Evolutionary conservation across 2,888 invertebrate species (phyloP).

Genomic region (Xanthorhoe spadicearia): DNA sequence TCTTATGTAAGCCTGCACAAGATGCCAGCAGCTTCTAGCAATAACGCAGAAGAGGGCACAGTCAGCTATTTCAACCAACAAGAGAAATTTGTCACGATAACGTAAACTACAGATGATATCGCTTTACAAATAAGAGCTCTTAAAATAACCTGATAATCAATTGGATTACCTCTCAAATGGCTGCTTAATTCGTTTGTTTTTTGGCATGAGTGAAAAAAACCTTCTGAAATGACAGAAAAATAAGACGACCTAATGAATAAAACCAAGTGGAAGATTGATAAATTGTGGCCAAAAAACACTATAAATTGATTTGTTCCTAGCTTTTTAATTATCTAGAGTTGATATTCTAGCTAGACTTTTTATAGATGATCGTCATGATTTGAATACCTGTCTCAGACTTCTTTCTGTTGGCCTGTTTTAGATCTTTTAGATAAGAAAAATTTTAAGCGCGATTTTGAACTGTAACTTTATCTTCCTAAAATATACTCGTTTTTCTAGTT

Average conservation of each 20-base stretch:
- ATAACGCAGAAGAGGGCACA: constrained; percentile 67
- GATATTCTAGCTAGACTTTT: neutral
- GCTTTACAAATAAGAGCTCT: too few relatives aligned
- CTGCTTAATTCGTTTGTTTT: too few relatives aligned
- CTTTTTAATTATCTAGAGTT: neutral
- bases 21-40: constrained; percentile 56
- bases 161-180: too few relatives aligned
- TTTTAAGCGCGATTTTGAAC: neutral
- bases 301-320: neutral
- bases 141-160: too few relatives aligned
- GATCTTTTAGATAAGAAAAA: neutral
- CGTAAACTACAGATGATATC: constrained; percentile 41
- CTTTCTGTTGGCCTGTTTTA: neutral
- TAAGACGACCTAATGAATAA: too few relatives aligned
- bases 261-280: neutral
- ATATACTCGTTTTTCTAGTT: neutral
- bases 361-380: neutral
- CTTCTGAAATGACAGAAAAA: too few relatives aligned
- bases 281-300: neutral
- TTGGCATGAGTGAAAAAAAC: too few relatives aligned
- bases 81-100: constrained; percentile 73
- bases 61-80: constrained; percentile 77
- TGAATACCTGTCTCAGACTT: neutral
- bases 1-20: constrained; percentile 82
- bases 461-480: neutral